Base-by-base conservation (phyloP, 2,797 vertebrate genomes). In the Sandelia bainsii region DNA sequence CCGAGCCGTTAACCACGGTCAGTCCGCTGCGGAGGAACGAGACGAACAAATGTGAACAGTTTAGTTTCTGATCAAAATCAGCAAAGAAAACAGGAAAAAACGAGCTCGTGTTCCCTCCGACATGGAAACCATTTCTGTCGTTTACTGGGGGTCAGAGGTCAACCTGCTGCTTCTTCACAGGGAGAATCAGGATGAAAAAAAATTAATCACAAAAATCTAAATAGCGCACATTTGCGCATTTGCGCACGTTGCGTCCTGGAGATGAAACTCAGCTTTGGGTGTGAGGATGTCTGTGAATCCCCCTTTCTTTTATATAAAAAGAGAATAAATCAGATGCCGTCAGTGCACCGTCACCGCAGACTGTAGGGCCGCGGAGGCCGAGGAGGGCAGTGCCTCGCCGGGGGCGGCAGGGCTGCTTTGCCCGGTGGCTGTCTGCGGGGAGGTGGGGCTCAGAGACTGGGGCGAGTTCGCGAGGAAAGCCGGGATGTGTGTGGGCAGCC, bases 331-430 rank as follows among this genome's bases (percentile, higher is more conserved):
- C n/a, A 0, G 60, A 4, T 39, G n/a, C 59, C 10, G 95, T 98
- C 96, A 99, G 94, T 98, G 97, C 83, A 98, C 97, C 0, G 97
- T 91, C 75, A 98, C 97, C 13, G 61, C 81, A 20, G 96, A 95
- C 90, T 96, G 97, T 86, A 97, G 90, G 20, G 93, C 91, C 3
- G 95, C 91, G 23, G 89, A 63, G 69, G 73, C 88, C 79, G 96
- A 93, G 86, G 93, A 93, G 79, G 94, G 96, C 49, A 96, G 95
- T 74, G 95, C 94, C 63, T 98, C 96, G 72, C 96, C 96, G 63
- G 96, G 96, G 53, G 94, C 96, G 72, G 94, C 95, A 8, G 97
- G 97, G 93, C 97, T 98, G 93, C 96, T 96, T 79, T 96, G 97
- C 75, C 96, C 96, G 81, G 95, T 95, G 82, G 95, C 96, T 22